phyloP scores from a whole-genome alignment of 2,113 vertebrate species.

The Vidua chalybeata region DNA sequence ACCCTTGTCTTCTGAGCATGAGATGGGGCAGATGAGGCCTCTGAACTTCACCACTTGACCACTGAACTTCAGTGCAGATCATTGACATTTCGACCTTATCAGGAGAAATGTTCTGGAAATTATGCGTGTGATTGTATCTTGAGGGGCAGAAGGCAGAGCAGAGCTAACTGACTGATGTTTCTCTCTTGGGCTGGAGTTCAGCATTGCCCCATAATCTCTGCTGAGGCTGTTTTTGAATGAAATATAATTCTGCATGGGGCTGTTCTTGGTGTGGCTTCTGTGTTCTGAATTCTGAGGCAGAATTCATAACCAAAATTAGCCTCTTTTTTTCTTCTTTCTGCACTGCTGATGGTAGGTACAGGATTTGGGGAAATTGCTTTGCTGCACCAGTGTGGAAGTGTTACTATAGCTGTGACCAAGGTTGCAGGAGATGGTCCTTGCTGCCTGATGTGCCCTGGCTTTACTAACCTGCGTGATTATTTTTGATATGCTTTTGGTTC shows the following conservation, averaged over 20 bases:
- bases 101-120: background rate
- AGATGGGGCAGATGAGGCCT: background rate
- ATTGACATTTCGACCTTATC: background rate
- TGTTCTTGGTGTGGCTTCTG: background rate
- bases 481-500: background rate
- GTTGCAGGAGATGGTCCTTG: background rate
- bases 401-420: background rate
- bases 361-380: background rate
- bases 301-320: background rate
- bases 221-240: background rate
- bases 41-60: no score
- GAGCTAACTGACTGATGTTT: background rate
- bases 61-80: background rate
- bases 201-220: background rate
- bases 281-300: background rate
- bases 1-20: fast-evolving
- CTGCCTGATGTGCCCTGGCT: background rate
- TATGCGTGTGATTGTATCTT: background rate
- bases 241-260: background rate
- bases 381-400: background rate
- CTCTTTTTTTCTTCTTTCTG: background rate
- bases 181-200: background rate
- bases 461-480: background rate
- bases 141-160: background rate
- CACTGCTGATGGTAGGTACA: background rate